A percentile compares a stretch with the other conserved stretches of the same genome.
Evolutionary conservation across 2,113 vertebrate genomes (phyloP).

Genomic region (Progne subis): DNA sequence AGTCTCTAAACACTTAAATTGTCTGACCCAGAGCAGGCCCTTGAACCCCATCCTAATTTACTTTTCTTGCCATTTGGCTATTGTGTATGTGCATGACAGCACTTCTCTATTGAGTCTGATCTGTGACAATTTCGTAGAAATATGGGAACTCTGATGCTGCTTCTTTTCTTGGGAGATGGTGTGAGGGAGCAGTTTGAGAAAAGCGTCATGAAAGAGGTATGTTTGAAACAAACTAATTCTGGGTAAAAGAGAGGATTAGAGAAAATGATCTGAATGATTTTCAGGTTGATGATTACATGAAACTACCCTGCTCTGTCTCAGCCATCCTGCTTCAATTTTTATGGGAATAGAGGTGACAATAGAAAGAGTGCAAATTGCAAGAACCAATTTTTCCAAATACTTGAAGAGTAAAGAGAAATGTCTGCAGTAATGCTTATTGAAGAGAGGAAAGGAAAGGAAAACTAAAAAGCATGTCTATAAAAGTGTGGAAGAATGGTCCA

Average conservation of each 20-base stretch:
- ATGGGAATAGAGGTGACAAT: neutral
- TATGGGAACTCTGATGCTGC: neutral
- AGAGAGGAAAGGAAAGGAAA: neutral
- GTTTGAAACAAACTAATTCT: conserved; percentile 3
- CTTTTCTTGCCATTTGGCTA: neutral
- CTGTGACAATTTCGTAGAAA: neutral
- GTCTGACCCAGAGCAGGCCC: neutral
- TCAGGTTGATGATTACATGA: neutral
- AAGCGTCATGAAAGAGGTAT: neutral
- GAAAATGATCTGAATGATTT: neutral
- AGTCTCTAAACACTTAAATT: neutral
- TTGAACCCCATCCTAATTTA: neutral
- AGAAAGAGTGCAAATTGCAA: conserved; percentile 2
- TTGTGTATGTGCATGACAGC: neutral
- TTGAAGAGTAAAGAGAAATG: neutral
- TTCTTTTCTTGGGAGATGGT: neutral
- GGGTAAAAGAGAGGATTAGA: neutral
- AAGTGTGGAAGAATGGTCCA: neutral
- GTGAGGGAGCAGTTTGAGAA: neutral
- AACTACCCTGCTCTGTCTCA: neutral
- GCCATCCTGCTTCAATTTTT: neutral
- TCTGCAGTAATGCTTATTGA: neutral
- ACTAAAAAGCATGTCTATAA: neutral
- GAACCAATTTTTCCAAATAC: neutral
- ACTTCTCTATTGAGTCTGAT: neutral